These are phyloP conservation scores for Augochlora pura DNA, from an alignment of 1,140 invertebrate genomes.

Conservation along the genomic window DNA sequence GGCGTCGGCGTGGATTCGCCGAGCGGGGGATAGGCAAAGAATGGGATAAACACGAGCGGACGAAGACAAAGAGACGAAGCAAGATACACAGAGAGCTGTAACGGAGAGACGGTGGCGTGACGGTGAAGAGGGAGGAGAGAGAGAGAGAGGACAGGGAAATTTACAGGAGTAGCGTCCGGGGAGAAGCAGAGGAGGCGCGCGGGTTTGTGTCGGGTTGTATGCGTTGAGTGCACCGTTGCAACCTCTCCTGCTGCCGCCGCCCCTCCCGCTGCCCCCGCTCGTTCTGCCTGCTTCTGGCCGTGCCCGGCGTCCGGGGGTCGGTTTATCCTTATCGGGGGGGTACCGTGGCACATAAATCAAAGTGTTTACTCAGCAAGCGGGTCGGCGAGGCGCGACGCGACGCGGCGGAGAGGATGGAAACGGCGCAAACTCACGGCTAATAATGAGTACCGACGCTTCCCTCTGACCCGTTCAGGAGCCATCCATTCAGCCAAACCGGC, in stretches of 20 bases:
- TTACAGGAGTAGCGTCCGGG: slow-evolving; percentile 3
- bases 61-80: slow-evolving; percentile 1
- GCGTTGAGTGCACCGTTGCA: slow-evolving; percentile 54
- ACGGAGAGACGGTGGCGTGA: neutral
- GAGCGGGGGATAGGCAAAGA: neutral
- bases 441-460: slow-evolving; percentile 60
- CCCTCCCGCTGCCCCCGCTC: neutral
- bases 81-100: neutral
- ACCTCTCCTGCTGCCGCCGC: neutral
- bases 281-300: too few species aligned
- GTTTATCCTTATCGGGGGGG: slow-evolving; percentile 65
- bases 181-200: neutral
- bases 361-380: slow-evolving; percentile 66
- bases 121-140: neutral
- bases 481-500: slow-evolving; percentile 40
- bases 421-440: slow-evolving; percentile 61
- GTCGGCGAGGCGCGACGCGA: neutral
- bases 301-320: slow-evolving; percentile 10
- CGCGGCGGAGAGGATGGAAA: neutral
- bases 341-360: slow-evolving; percentile 68
- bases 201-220: slow-evolving; percentile 31
- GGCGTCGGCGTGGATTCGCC: neutral
- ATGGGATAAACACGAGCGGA: slow-evolving; percentile 27
- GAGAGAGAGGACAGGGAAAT: neutral
- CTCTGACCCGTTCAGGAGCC: slow-evolving; percentile 25